phyloP scores from a whole-genome alignment of 2,113 vertebrate genomes.

The Rhodinocichla rosea region DNA sequence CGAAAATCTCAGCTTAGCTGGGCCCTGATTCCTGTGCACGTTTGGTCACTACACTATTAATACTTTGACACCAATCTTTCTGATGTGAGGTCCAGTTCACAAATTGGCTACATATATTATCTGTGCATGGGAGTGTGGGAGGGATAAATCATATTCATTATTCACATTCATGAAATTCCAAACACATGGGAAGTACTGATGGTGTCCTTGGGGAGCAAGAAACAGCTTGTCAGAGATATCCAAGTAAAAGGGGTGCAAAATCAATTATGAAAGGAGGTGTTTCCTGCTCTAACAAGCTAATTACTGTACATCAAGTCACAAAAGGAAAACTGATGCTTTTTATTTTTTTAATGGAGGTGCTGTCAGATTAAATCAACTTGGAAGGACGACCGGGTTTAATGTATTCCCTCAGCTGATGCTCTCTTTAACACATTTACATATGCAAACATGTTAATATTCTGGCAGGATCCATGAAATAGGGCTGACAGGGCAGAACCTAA shows the following conservation, averaged over 20 bases:
- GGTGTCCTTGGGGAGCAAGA: conserved; percentile 63
- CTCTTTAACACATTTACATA: conserved; percentile 63
- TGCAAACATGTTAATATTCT: conserved; percentile 50
- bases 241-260: conserved; percentile 71
- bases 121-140: conserved; percentile 43
- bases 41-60: background rate
- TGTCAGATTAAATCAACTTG: conserved; percentile 65
- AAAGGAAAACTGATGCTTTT: conserved; percentile 68
- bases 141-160: conserved; percentile 69
- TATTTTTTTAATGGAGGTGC: conserved; percentile 66
- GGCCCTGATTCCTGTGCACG: background rate
- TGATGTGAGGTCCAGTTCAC: conserved; percentile 5
- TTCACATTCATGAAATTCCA: conserved; percentile 69
- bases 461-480: background rate
- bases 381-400: conserved; percentile 21
- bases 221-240: conserved; percentile 70
- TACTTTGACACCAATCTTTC: background rate
- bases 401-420: conserved; percentile 51
- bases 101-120: conserved; percentile 62
- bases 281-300: conserved; percentile 71
- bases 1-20: background rate
- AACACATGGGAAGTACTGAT: conserved; percentile 70
- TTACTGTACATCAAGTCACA: conserved; percentile 70
- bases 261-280: conserved; percentile 72
- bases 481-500: conserved; percentile 35